Evolutionary conservation across 53 echinoderm and acorn worm genomes (phyloP), one percentile per base, ranked within the genome.

Genomic region (Holothuria scabra): DNA sequence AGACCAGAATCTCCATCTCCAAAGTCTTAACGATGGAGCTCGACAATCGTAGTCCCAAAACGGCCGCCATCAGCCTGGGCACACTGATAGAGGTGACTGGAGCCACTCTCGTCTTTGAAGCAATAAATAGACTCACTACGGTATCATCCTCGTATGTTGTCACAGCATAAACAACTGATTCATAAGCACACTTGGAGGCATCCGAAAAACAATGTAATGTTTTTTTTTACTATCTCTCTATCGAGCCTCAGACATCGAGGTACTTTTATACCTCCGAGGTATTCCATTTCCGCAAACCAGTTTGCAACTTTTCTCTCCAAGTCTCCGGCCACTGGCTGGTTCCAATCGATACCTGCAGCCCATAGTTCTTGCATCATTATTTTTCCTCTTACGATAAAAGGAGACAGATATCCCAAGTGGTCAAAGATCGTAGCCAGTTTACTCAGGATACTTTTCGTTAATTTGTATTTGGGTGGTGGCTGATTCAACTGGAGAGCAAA

Each of bases 291-390:
- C 68, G 2, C 8, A 31, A 84, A 84, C 84, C 84, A 84, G 3
- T 25, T 31, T 19, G n/a, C 29, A 9, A 68, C 84, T 29, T 84
- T 67, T n/a, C 55, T 49, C 49, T n/a, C 68, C 26, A 84, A 12
- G 28, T 84, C 68, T 5, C 55, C 68, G 28, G 34, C 55, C 18
- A 84, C 55, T 69, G 67, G 30, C 11, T 84, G 44, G 23, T 84
- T 56, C 84, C 31, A 84, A 10, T 68, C 84, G 5, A 84, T 5
- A 21, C 84, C 84, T 20, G 56, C 69, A 4, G 84, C 68, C 66
- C 84, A 84, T 69, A 84, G 23, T 29, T 84, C 84, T n/a, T 84
- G 84, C 49, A 67, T 68, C 3, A 84, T 28, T 13, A 69, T 68
- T 33, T 84, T 67, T 8, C 56, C 84, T 8, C 68, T n/a, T 6